A percentile compares a stretch with the other conserved stretches of the same genome.
These are phyloP conservation scores for Pluvialis apricaria DNA, from an alignment of 2,113 vertebrate species.

Conservation along the genomic window DNA sequence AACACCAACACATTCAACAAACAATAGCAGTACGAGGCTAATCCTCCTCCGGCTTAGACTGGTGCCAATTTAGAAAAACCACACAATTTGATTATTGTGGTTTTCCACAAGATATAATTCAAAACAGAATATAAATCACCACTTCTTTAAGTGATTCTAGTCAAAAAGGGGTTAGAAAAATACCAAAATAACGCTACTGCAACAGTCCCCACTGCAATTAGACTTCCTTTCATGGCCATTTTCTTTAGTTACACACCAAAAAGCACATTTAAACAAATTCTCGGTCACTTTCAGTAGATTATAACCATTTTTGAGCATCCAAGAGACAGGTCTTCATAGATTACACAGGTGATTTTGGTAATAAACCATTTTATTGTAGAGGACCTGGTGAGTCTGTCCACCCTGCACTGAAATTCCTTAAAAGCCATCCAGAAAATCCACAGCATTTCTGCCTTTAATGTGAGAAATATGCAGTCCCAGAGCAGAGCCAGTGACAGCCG, in stretches of 20 bases:
- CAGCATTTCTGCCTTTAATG: background rate
- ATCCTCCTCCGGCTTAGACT: background rate
- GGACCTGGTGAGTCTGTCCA: background rate
- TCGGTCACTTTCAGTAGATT: background rate
- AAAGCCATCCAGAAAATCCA: background rate
- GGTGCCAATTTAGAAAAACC: background rate
- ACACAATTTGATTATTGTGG: background rate
- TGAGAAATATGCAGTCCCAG: fast-evolving
- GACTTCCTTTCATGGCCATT: background rate
- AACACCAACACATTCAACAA: constrained; percentile 16
- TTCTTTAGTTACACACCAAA: background rate
- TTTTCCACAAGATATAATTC: background rate
- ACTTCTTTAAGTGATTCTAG: background rate
- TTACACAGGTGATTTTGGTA: background rate
- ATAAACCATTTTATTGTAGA: background rate
- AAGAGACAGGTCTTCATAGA: background rate
- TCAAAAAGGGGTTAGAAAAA: background rate
- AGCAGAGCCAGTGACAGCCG: background rate
- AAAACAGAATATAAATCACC: constrained; percentile 1
- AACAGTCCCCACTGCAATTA: background rate
- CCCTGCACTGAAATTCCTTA: no score
- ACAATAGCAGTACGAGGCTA: constrained; percentile 3
- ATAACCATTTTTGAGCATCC: background rate
- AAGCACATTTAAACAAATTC: background rate
- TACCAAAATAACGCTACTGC: background rate